Evolutionary conservation across 2,888 invertebrate species (phyloP), one percentile per base, ranked within the genome.

Genomic region (Lissocephala sabroskyi): DNA sequence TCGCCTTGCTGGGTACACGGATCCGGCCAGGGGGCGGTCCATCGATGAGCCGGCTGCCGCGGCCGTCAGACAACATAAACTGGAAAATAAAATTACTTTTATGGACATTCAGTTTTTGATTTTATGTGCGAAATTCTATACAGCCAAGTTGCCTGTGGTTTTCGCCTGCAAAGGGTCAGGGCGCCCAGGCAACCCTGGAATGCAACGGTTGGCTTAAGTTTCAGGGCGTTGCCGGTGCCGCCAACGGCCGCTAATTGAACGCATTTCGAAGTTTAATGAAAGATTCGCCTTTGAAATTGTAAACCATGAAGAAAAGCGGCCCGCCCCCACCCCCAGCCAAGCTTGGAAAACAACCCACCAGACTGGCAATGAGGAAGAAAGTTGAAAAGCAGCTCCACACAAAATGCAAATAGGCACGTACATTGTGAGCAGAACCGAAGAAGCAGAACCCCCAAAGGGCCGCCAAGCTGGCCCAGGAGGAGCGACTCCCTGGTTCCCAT

Each of bases 1-100:
- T 61, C 70, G 67, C 63, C 70, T n/a, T 54, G 53, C 50, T 46
- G 35, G 16, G 40, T 26, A 44, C 19, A 26, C 28, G 53, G 14
- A 19, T 35, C 66, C 54, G 18, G 52, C 63, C 45, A 59, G 17
- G n/a, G n/a, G n/a, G n/a, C n/a, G n/a, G n/a, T n/a, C n/a, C n/a
- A n/a, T n/a, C n/a, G n/a, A n/a, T n/a, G n/a, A n/a, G n/a, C n/a
- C n/a, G 41, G 65, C 62, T 32, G 52, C 65, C 4, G 67, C 47
- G 51, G 71, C 65, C 37, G 73, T 54, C 39, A 81, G 57, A 57
- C 79, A 81, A 54, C 77, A 74, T 43, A 76, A 59, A 62, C 82
- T 82, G 65, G 49, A 75, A 51, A 49, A 36, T 50, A 17, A 59
- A 74, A 66, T 55, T 37, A 49, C 50, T 68, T 75, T 75, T 64